Evolutionary conservation across 2,888 invertebrate genomes (phyloP).

Genomic region (Ecdyonurus torrentis): DNA sequence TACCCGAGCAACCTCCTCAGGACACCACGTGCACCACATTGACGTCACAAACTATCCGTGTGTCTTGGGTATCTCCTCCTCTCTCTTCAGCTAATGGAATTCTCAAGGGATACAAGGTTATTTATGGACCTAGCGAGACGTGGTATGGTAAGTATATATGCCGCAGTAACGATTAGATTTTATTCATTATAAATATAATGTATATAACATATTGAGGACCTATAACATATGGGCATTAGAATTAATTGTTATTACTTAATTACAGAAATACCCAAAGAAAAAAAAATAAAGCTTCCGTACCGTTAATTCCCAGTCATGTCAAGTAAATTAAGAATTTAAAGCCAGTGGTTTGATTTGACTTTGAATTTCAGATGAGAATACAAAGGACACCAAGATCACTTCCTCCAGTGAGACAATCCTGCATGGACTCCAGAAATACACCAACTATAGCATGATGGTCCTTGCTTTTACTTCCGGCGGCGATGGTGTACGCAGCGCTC

Average conservation of each 20-base stretch:
- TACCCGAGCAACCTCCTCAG: conserved; percentile 80
- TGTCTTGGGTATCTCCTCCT: conserved; percentile 89
- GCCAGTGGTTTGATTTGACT: conserved; percentile 5
- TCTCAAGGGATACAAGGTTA: conserved; percentile 89
- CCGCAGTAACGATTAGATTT: too few relatives aligned
- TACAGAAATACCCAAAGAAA: too few relatives aligned
- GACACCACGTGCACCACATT: conserved; percentile 84
- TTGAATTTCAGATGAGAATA: conserved; percentile 54
- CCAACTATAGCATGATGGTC: conserved; percentile 95
- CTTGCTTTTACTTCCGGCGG: conserved; percentile 89
- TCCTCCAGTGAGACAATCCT: conserved; percentile 84
- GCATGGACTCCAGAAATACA: conserved; percentile 86
- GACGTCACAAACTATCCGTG: conserved; percentile 85
- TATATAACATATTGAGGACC: background rate
- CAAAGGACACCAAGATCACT: conserved; percentile 79
- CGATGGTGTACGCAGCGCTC: conserved; percentile 74
- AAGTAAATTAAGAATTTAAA: too few relatives aligned
- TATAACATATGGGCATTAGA: background rate
- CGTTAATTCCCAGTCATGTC: too few relatives aligned
- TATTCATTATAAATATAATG: background rate
- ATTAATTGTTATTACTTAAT: background rate
- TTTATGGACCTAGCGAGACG: conserved; percentile 77
- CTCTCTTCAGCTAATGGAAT: conserved; percentile 83
- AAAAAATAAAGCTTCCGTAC: too few relatives aligned
- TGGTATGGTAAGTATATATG: conserved; percentile 71